Base-by-base conservation (phyloP, 92 coral and sea anemone genomes). In the Muricea muricata region DNA sequence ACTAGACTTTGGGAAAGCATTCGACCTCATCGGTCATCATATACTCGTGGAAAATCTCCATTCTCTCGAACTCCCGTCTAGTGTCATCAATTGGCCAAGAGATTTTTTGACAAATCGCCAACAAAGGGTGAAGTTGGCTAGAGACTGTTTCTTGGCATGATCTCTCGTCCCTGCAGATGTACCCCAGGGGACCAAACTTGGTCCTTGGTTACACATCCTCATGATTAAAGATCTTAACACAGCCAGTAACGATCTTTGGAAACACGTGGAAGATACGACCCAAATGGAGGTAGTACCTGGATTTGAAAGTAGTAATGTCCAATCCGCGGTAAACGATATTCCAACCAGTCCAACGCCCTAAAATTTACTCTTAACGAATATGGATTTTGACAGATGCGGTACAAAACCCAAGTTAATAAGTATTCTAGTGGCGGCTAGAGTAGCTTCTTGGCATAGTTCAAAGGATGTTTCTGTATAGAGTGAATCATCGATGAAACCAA, bases 111-210 rank as follows among this genome's bases (percentile, higher is more conserved):
- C 42, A 37, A 37, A 37, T 37, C 42, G 42, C 9, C 42, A 37
- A 37, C 42, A 37, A 37, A 37, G 42, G 42, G 42, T 37, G 9
- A 37, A 37, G 57, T 72, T 72, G 33, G 78, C 24, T 21, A n/a
- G 31, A 7, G 57, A 72, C 78, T 72, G 78, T 32, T 68, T 33
- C 23, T 34, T 50, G 7, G 46, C 33, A 68, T 68, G 75, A 23
- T 0, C 41, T 24, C 13, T 14, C 33, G 75, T 68, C 5, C 75
- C 75, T 1, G 75, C 75, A 32, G 75, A 50, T 6, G 75, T 68
- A 25, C 75, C 48, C 21, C 75, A 68, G 39, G 75, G 75, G n/a
- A 68, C 75, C 13, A 68, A 68, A 31, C 75, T 68, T 15, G 75
- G 41, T 25, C 42, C 75, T 14, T 68, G 46, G 75, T 30, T 68